phyloP scores from a whole-genome alignment of 2,113 vertebrate genomes.

The Syngnathoides biaculeatus region DNA sequence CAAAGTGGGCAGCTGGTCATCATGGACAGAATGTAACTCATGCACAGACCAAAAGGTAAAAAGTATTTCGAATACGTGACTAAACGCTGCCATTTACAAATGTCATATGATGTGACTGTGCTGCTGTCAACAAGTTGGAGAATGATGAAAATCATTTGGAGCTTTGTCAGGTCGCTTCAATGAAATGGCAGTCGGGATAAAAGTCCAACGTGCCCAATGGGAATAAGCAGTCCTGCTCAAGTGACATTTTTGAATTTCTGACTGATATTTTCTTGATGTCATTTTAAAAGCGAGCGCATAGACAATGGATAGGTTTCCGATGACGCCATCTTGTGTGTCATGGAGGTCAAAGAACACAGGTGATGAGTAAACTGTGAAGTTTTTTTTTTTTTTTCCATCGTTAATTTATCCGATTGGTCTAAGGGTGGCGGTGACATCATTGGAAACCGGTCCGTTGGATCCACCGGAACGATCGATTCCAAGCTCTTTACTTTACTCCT shows the following conservation, averaged over 20 bases:
- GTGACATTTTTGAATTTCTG: neutral
- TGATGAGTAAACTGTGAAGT: too few species aligned
- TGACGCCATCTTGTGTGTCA: too few species aligned
- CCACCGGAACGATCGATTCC: neutral
- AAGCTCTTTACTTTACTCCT: neutral
- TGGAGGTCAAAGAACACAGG: too few species aligned
- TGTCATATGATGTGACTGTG: neutral
- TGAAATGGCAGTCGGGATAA: neutral
- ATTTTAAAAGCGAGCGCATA: neutral
- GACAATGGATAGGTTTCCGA: too few species aligned
- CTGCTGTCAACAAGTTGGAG: neutral
- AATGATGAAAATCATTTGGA: neutral
- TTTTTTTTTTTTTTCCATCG: too few species aligned
- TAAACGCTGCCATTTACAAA: neutral
- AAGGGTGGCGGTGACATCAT: too few species aligned
- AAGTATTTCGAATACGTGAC: neutral
- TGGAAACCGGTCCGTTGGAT: too few species aligned
- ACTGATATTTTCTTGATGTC: neutral
- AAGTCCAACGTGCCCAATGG: slow-evolving; percentile 10
- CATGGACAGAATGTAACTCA: slow-evolving; percentile 83
- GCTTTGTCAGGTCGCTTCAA: neutral
- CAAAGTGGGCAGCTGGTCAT: slow-evolving; percentile 78
- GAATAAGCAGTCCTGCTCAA: slow-evolving; percentile 1
- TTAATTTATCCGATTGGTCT: too few species aligned
- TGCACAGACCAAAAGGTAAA: slow-evolving; percentile 82